Percentiles rank a stretch among this genome's conserved stretches.
Evolutionary conservation across 1,140 invertebrate genomes (phyloP).

Genomic region (Oedothorax gibbosus): DNA sequence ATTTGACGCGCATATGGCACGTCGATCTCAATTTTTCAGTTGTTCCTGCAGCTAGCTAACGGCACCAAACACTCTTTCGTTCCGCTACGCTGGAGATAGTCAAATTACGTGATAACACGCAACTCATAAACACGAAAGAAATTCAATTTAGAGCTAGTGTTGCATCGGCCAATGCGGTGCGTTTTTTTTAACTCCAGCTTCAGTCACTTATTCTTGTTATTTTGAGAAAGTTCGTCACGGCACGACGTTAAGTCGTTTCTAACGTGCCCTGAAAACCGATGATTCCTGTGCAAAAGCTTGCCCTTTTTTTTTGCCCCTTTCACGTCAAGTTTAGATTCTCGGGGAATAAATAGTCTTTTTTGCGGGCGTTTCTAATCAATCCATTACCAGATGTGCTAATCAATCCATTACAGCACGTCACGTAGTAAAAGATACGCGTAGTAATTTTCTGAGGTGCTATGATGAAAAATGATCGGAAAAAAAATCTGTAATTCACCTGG

Average conservation of each 20-base stretch:
- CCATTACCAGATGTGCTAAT: constrained; percentile 36
- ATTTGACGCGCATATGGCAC: constrained; percentile 42
- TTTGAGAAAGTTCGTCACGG: constrained; percentile 57
- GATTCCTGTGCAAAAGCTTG: constrained; percentile 45
- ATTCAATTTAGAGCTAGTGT: constrained; percentile 51
- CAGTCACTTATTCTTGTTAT: constrained; percentile 30
- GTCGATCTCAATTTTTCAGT: constrained; percentile 55
- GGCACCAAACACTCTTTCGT: constrained; percentile 40
- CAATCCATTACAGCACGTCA: constrained; percentile 16
- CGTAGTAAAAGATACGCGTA: constrained; percentile 24
- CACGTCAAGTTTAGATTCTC: constrained; percentile 57
- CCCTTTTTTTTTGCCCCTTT: constrained; percentile 9
- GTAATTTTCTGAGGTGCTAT: constrained; percentile 6
- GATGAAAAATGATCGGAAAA: constrained; percentile 30
- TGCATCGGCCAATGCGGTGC: constrained; percentile 19
- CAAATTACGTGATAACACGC: constrained; percentile 60
- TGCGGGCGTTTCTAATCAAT: constrained; percentile 40
- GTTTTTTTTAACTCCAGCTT: constrained; percentile 24
- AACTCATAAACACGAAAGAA: constrained; percentile 59
- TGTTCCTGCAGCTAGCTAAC: constrained; percentile 11
- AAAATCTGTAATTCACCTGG: constrained; percentile 5
- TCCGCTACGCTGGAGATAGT: constrained; percentile 53
- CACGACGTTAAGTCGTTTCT: constrained; percentile 52
- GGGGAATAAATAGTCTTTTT: constrained; percentile 41
- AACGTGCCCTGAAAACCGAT: constrained; percentile 57